These are phyloP conservation scores for Capitulum mitella DNA, from an alignment of 2,888 invertebrate genomes.

Conservation along the genomic window DNA sequence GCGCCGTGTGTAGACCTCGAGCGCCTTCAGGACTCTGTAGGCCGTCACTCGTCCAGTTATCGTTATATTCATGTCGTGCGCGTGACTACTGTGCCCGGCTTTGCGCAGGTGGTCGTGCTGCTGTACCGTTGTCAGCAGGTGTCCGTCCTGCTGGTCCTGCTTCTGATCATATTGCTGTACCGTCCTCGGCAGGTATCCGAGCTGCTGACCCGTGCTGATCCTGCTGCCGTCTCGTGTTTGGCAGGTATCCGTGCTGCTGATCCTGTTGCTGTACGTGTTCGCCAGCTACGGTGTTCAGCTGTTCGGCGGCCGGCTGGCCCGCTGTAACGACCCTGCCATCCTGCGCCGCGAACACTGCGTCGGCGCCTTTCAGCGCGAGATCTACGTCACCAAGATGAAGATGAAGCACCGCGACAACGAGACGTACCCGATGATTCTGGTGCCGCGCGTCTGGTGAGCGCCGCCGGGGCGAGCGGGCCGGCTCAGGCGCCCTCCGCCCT, in stretches of 20 bases:
- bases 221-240: slow-evolving; percentile 57
- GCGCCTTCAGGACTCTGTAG: no score
- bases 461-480: no score
- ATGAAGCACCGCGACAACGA: slow-evolving; percentile 71
- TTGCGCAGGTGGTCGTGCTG: slow-evolving; percentile 70
- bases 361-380: slow-evolving; percentile 88
- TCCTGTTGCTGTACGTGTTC: slow-evolving; percentile 97
- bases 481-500: no score
- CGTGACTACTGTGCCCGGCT: slow-evolving; percentile 76
- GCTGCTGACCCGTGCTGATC: slow-evolving; percentile 58
- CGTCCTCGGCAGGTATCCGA: slow-evolving; percentile 71
- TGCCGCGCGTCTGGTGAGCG: slow-evolving; percentile 87
- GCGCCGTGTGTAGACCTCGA: no score
- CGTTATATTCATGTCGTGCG: no score
- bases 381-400: slow-evolving; percentile 98
- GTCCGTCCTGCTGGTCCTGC: slow-evolving; percentile 84
- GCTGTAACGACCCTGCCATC: slow-evolving; percentile 93
- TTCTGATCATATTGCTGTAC: slow-evolving; percentile 92
- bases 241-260: slow-evolving; percentile 90
- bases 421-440: slow-evolving; percentile 87
- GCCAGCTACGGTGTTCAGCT: slow-evolving; percentile 98
- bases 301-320: slow-evolving; percentile 89
- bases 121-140: slow-evolving; percentile 97
- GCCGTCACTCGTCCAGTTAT: no score
- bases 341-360: slow-evolving; percentile 74